phyloP scores from a whole-genome alignment of 2,797 vertebrate genomes.

The Sebastes ruberrimus region DNA sequence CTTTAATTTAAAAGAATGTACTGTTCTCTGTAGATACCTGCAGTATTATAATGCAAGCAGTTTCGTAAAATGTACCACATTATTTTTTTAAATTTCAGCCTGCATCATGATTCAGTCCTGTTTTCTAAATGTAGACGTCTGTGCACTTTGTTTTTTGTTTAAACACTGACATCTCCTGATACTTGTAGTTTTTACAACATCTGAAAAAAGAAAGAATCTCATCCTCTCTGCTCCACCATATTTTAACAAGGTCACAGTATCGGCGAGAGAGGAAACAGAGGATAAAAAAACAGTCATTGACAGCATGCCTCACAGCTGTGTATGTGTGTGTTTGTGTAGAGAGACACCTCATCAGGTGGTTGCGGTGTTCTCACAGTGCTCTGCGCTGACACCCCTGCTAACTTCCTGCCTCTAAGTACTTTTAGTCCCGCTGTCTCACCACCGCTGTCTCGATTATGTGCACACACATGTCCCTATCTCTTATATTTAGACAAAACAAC shows the following conservation, averaged over 20 bases:
- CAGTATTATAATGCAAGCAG: not conserved
- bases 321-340: not conserved
- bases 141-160: not conserved
- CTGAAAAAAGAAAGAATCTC: not conserved
- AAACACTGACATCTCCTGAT: not conserved
- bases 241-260: constrained; percentile 51
- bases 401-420: constrained; percentile 59
- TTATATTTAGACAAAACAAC: not conserved
- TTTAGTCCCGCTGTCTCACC: constrained; percentile 36
- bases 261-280: constrained; percentile 31
- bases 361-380: constrained; percentile 35
- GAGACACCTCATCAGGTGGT: constrained; percentile 62
- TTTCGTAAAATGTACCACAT: not conserved
- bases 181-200: not conserved
- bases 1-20: not conserved
- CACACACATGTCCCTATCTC: constrained; percentile 2
- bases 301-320: constrained; percentile 52
- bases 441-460: not conserved
- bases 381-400: constrained; percentile 24
- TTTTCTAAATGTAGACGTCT: not conserved
- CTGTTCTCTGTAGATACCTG: not conserved
- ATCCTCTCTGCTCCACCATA: not conserved
- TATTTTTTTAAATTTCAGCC: not conserved
- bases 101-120: not conserved
- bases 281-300: constrained; percentile 34